These are phyloP conservation scores for Thalassaphorura encarpata DNA, from an alignment of 1,140 invertebrate species.

Conservation along the genomic window DNA sequence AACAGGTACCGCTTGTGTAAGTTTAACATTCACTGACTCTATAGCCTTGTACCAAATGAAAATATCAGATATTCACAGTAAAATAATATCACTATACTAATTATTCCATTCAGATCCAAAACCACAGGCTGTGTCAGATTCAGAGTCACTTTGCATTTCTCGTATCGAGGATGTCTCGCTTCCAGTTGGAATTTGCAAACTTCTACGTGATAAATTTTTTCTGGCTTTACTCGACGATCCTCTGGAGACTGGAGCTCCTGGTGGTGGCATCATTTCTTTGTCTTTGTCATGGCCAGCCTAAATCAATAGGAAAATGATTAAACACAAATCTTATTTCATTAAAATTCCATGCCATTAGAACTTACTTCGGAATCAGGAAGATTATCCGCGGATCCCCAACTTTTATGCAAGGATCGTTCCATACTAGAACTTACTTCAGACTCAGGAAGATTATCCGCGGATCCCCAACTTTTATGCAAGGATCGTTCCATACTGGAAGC, in stretches of 20 bases:
- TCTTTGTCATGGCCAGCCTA: conserved; percentile 15
- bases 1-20: no score
- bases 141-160: conserved; percentile 46
- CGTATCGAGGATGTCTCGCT: conserved; percentile 20
- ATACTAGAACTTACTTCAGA: conserved; percentile 44
- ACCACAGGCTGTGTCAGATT: conserved; percentile 68
- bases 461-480: conserved; percentile 71
- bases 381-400: neutral
- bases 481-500: conserved; percentile 20
- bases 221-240: neutral
- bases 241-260: conserved; percentile 6
- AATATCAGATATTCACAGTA: no score
- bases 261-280: conserved; percentile 31
- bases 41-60: no score
- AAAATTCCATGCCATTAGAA: neutral
- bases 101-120: conserved; percentile 60
- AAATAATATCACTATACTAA: no score
- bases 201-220: conserved; percentile 34
- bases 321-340: neutral
- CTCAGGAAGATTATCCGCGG: conserved; percentile 61
- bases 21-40: no score
- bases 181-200: conserved; percentile 37
- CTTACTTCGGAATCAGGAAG: neutral
- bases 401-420: neutral
- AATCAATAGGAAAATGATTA: neutral